Base-by-base conservation (phyloP, 53 echinoderm and acorn worm species). In the Pentamera pediparva region DNA sequence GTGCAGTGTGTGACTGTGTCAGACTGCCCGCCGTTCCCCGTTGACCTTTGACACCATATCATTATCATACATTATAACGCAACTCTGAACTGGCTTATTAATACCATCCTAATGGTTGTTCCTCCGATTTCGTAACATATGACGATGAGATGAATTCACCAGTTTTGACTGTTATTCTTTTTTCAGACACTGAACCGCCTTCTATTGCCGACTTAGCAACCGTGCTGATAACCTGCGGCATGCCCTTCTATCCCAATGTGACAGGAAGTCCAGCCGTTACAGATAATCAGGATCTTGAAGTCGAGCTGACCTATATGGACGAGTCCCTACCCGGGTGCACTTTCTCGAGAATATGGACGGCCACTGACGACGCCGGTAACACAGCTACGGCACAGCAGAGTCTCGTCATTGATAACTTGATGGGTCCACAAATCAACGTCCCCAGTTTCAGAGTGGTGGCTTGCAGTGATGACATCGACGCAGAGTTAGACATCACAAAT, bases 291-390 rank as follows among this genome's bases (percentile, higher is more conserved):
- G 67, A 67, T 29, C 18, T 29, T 26, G 31, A 20, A 1, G 27
- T 45, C 26, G 3, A 2, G 20, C n/a, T 50, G 19, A 30, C 35
- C 10, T 72, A 33, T 21, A 27, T 19, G 6, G 73, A 72, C 54
- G 55, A 32, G 17, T 38, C 28, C 27, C 11, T 4, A 18, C 15
- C 52, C 32, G 53, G 25, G n/a, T 72, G 73, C 36, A 31, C 73
- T 31, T 21, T 32, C 36, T 31, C 28, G 20, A 52, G 73, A 27
- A 20, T 52, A 22, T 72, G 73, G 73, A 72, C 5, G 18, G 51
- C 53, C 19, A 72, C 73, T 4, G 73, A 72, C 54, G 52, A 32
- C 1, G 73, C 73, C 13, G 73, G 73, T 4, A 72, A 72, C 20
- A 15, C 35, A 13, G 73, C 73, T 13, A 52, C 7, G 8, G 19